Evolutionary conservation across 1,140 invertebrate genomes (phyloP).

Genomic region (Drosophila mayri): DNA sequence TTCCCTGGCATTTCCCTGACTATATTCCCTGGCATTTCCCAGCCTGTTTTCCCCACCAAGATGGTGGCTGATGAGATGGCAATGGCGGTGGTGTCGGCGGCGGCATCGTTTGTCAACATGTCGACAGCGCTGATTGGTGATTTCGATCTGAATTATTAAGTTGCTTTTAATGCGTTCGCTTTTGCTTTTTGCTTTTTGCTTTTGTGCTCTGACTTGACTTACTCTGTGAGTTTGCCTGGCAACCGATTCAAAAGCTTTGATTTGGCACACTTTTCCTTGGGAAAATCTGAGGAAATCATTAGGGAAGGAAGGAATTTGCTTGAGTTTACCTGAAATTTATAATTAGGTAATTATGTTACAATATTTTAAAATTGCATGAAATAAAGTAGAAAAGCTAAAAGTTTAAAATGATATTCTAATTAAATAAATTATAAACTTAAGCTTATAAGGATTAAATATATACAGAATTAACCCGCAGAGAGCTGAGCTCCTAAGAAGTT

Average conservation of each 20-base stretch:
- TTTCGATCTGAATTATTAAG: slow-evolving; percentile 82
- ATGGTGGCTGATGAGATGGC: slow-evolving; percentile 12
- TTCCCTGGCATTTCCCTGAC: neutral
- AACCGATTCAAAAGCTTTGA: too few relatives aligned
- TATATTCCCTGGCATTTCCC: neutral
- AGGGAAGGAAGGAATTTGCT: neutral
- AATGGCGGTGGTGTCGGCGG: slow-evolving; percentile 26
- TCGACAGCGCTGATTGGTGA: slow-evolving; percentile 78
- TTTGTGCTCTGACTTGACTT: slow-evolving; percentile 2
- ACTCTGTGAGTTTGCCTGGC: neutral
- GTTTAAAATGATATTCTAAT: too few relatives aligned
- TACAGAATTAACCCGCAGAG: too few relatives aligned
- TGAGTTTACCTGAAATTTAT: neutral
- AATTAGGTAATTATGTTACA: too few relatives aligned
- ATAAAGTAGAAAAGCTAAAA: too few relatives aligned
- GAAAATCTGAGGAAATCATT: slow-evolving; percentile 8
- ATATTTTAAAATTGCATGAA: too few relatives aligned
- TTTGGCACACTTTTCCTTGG: slow-evolving; percentile 52
- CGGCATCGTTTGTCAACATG: slow-evolving; percentile 80
- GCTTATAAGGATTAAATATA: neutral
- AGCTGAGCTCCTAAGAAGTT: too few relatives aligned
- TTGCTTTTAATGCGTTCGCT: slow-evolving; percentile 81
- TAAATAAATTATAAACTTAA: too few relatives aligned
- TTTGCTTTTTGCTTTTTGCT: slow-evolving; percentile 42
- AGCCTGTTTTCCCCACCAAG: neutral